Evolutionary conservation across 2,888 invertebrate genomes (phyloP).

Genomic region (Sinodicranocentrus sp.): DNA sequence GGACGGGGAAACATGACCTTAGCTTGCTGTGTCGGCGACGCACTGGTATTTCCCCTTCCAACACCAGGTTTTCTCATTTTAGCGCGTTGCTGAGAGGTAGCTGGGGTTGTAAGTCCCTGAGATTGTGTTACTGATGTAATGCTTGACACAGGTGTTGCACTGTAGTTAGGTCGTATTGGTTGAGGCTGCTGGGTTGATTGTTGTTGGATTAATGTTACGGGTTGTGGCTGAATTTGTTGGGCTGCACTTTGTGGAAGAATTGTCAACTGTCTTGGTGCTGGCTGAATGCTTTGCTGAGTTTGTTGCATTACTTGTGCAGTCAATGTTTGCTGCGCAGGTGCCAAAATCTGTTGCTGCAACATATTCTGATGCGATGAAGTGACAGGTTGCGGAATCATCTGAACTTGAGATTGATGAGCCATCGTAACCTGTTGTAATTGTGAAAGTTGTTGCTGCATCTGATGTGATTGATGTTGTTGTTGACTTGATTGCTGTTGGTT

Average conservation of each 20-base stretch:
- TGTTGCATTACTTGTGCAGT: conserved; percentile 73
- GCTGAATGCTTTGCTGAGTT: conserved; percentile 78
- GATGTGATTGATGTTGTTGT: conserved; percentile 67
- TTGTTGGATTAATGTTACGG: conserved; percentile 70
- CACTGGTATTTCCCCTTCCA: conserved; percentile 65
- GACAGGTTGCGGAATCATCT: conserved; percentile 73
- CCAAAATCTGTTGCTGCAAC: conserved; percentile 70
- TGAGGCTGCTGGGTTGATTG: conserved; percentile 64
- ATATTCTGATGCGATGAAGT: conserved; percentile 68
- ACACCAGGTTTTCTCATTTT: conserved; percentile 72
- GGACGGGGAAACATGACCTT: conserved; percentile 68
- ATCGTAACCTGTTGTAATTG: conserved; percentile 77
- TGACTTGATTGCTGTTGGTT: conserved; percentile 64
- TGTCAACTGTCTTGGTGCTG: conserved; percentile 65
- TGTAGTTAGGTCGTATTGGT: conserved; percentile 72
- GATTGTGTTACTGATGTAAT: conserved; percentile 5
- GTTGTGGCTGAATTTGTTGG: conserved; percentile 70
- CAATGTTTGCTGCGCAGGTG: conserved; percentile 64
- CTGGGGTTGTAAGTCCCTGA: conserved; percentile 50
- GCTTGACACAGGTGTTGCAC: conserved; percentile 44
- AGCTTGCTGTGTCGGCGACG: conserved; percentile 56
- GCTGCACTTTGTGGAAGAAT: conserved; percentile 48
- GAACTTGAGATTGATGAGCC: conserved; percentile 72
- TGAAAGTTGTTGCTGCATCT: conserved; percentile 78
- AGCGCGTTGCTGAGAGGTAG: conserved; percentile 65